Percentiles rank a stretch among this genome's conserved stretches.
Evolutionary conservation across 2,113 vertebrate genomes (phyloP).

Genomic region (Arothron firmamentum): DNA sequence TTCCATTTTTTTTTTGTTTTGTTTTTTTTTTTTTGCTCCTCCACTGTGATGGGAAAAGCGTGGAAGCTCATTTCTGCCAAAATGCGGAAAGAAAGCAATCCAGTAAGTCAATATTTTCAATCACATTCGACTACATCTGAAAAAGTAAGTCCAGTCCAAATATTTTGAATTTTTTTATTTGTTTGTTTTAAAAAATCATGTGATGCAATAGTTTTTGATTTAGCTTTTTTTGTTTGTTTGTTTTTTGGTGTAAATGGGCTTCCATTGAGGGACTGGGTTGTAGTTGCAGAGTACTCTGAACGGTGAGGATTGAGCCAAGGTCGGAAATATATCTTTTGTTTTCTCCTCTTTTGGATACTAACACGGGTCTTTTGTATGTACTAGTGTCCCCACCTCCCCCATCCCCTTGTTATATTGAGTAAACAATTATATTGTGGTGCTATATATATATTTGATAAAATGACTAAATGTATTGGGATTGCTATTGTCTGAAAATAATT

Average conservation of each 20-base stretch:
- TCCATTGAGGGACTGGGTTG: not conserved
- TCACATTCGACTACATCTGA: not conserved
- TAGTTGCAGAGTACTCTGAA: not conserved
- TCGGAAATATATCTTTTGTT: constrained; percentile 12
- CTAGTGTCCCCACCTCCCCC: constrained; percentile 64
- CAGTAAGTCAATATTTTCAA: not conserved
- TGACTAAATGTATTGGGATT: constrained; percentile 85
- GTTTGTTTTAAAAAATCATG: not conserved
- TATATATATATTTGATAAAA: constrained; percentile 93
- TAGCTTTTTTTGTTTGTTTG: not conserved
- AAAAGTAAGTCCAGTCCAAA: not conserved
- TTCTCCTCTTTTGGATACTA: constrained; percentile 80
- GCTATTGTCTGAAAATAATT: constrained; percentile 90
- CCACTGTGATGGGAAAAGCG: constrained; percentile 14
- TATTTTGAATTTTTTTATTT: not conserved
- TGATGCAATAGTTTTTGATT: not conserved
- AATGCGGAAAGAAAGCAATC: not conserved
- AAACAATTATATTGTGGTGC: constrained; percentile 95
- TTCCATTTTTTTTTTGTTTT: constrained; percentile 7
- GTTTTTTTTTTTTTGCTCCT: not conserved
- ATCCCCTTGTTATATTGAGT: constrained; percentile 71
- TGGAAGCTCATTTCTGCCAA: constrained; percentile 15
- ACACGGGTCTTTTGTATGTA: constrained; percentile 97
- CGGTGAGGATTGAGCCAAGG: constrained; percentile 5
- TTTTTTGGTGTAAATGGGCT: constrained; percentile 11